Evolutionary conservation across 2,888 invertebrate species (phyloP).

Genomic region (Chalcis sispes): DNA sequence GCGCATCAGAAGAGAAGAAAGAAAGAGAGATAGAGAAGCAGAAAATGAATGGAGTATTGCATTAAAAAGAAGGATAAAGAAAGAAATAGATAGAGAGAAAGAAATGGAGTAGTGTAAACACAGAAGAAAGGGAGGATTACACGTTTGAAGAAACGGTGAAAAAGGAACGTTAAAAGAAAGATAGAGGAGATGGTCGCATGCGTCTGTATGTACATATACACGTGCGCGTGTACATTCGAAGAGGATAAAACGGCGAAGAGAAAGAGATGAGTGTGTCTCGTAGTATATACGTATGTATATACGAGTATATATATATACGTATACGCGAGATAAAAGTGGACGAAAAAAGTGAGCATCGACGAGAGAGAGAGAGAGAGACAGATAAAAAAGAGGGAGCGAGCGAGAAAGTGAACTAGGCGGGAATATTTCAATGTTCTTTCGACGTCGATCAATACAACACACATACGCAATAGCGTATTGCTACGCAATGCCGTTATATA

Average conservation of each 20-base stretch:
- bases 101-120: slow-evolving; percentile 31
- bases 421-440: slow-evolving; percentile 33
- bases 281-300: too few relatives aligned
- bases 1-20: not conserved
- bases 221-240: slow-evolving; percentile 15
- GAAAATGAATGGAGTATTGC: too few relatives aligned
- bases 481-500: not conserved
- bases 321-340: not conserved
- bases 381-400: too few relatives aligned
- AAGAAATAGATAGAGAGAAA: too few relatives aligned
- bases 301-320: too few relatives aligned
- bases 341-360: slow-evolving; percentile 13
- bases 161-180: slow-evolving; percentile 3
- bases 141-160: not conserved
- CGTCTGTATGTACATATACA: too few relatives aligned
- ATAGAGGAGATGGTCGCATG: not conserved
- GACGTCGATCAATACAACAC: not conserved
- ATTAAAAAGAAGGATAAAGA: not conserved
- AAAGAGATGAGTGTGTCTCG: not conserved
- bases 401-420: not conserved
- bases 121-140: not conserved
- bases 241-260: not conserved
- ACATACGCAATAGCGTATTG: not conserved
- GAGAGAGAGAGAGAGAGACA: too few relatives aligned
- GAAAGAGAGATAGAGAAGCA: slow-evolving; percentile 4